Evolutionary conservation across 2,888 invertebrate genomes (phyloP), one percentile per base, ranked within the genome.

Genomic region (Hecatera dysodea): DNA sequence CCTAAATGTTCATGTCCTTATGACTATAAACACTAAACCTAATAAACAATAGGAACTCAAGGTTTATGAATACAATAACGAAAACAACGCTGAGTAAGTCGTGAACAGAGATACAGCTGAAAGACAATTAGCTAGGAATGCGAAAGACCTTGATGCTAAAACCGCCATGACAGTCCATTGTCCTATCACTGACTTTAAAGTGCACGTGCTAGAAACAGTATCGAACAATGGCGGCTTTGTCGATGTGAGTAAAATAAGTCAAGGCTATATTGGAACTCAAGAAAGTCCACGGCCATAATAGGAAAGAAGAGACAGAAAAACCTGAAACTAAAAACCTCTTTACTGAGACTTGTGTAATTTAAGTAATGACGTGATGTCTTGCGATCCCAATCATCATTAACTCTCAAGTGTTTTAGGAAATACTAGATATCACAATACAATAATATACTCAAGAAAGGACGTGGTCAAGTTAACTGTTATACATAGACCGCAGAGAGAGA

Each of bases 111-210:
- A 33, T 76, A 61, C 24, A 65, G 36, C 69, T 69, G 36, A 63
- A 75, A 75, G 27, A 75, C 72, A 80, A 80, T 78, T 78, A 80
- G 57, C 60, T 50, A 46, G 39, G 76, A 75, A 78, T 80, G 63
- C 56, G 33, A 67, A 71, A 67, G 75, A 19, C 81, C 80, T 80
- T 80, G 78, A 48, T 60, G 53, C 17, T 46, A 36, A 59, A 48
- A 69, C 78, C 55, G 78, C 78, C 67, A 67, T 78, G 44, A 64
- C 64, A 74, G 62, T 48, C 53, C 17, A 62, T 63, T 44, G 69
- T 67, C 73, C 77, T 73, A 55, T 73, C 68, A 56, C 74, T 65
- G 11, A 52, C 48, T 62, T 63, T 59, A 67, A 69, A 80, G 56
- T 62, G 65, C 74, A 77, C 55, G 63, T 56, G 44, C 29, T 65